Evolutionary conservation across 37 sponge, comb jelly and placozoan species (phyloP).

Genomic region (Agelas oroides): DNA sequence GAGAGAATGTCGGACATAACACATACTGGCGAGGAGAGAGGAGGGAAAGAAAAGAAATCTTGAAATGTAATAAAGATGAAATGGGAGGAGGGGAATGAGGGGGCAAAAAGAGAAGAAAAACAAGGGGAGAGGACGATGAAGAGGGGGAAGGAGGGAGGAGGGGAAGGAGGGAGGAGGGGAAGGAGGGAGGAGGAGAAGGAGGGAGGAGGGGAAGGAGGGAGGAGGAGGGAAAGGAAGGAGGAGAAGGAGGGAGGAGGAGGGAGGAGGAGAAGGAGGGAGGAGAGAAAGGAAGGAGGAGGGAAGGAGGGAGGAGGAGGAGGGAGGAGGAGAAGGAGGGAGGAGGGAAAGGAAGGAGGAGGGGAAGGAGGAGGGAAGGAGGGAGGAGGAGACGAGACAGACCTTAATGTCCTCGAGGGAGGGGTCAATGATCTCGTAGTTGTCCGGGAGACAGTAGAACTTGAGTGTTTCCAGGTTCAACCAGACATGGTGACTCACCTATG

Average conservation of each 20-base stretch:
- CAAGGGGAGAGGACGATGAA: no score
- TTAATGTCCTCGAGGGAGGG: conserved; percentile 97
- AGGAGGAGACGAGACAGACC: conserved; percentile 28
- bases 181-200: neutral
- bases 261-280: neutral
- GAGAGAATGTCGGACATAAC: conserved; percentile 77
- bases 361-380: neutral
- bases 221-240: neutral
- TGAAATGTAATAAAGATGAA: neutral
- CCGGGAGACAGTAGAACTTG: conserved; percentile 95
- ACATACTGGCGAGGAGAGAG: neutral
- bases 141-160: no score
- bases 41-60: neutral
- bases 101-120: no score
- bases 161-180: conserved; percentile 70
- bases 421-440: conserved; percentile 98
- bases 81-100: neutral
- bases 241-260: neutral
- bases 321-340: no score
- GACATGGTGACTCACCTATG: no score
- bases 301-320: no score
- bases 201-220: conserved; percentile 59
- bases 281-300: neutral
- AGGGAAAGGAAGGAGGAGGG: neutral
- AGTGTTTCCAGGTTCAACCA: conserved; percentile 90